Evolutionary conservation across 1,140 invertebrate genomes (phyloP), one percentile per base, ranked within the genome.

Genomic region (Trigoniulus corallinus): DNA sequence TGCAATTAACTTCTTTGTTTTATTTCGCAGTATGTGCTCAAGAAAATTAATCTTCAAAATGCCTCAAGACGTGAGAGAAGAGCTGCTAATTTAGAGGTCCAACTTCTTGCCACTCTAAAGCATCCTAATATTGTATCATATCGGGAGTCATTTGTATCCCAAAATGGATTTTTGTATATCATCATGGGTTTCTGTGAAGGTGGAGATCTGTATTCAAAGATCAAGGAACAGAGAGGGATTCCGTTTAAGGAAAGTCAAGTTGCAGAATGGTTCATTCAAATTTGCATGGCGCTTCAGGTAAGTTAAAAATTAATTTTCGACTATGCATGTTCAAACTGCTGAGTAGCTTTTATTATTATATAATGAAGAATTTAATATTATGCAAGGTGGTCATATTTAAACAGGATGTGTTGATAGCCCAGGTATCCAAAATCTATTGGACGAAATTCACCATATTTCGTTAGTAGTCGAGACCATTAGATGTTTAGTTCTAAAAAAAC

Each of bases 91-190:
- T 64, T 65, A 15, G 73, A 74, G 60, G 71, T 67, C 1, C 64
- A 69, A 50, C 57, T 74, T 12, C 57, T 74, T n/a, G 67, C 65
- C 4, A 66, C 67, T 47, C 57, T 74, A 26, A 69, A 69, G 51
- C 72, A 74, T 54, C 70, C 70, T 29, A 74, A 74, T 55, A 74
- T 74, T 53, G 71, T 74, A 21, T 59, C 67, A 1, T 74, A 74
- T 52, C 67, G 71, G 53, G 69, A 74, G 48, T 72, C 68, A 2
- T 75, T 74, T 62, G 62, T 69, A 29, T 55, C 61, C 10, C 53
- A 57, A 27, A 63, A 68, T 34, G 67, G 67, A 2, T 66, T 60
- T 53, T 56, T 75, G 3, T 69, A 66, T 53, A 73, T 75, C 52
- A 69, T 71, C 10, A 75, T 75, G 73, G 65, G 68, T 53, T 75